A percentile compares a stretch with the other conserved stretches of the same genome.
Evolutionary conservation across 2,888 invertebrate species (phyloP).

Genomic region (Ischnura elegans): DNA sequence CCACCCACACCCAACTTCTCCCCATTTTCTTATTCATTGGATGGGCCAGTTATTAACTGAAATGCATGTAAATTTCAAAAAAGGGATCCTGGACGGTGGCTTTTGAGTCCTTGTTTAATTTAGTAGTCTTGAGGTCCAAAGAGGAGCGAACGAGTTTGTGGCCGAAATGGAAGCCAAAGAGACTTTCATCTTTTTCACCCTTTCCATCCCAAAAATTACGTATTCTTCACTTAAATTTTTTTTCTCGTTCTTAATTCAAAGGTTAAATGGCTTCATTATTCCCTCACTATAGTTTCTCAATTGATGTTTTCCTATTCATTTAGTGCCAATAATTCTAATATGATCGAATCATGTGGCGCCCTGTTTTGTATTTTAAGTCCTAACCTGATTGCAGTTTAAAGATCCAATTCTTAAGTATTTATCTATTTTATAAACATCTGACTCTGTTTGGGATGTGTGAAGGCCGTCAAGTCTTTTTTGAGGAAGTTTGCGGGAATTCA

Average conservation of each 20-base stretch:
- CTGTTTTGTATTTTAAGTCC: too few species aligned
- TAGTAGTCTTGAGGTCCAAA: not conserved
- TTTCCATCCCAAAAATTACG: not conserved
- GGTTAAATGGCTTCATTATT: not conserved
- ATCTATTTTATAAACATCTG: too few species aligned
- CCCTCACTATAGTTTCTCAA: too few species aligned
- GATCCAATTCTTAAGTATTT: too few species aligned
- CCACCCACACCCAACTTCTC: too few species aligned
- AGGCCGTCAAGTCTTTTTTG: too few species aligned
- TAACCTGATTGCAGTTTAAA: too few species aligned
- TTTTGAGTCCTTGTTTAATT: slow-evolving; percentile 21
- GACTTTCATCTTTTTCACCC: not conserved
- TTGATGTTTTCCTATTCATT: not conserved
- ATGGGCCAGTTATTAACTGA: slow-evolving; percentile 15
- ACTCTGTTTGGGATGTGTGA: too few species aligned
- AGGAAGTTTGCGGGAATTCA: too few species aligned
- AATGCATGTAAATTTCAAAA: slow-evolving; percentile 19
- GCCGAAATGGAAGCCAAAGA: not conserved
- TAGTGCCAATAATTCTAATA: too few species aligned
- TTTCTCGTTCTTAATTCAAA: not conserved
- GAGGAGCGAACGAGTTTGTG: not conserved
- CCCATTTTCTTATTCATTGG: slow-evolving; percentile 23
- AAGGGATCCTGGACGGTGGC: not conserved
- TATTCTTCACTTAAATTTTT: not conserved
- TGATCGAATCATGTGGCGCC: too few species aligned